phyloP scores from a whole-genome alignment of 2,888 invertebrate genomes.

The Ferdinandea cuprea region DNA sequence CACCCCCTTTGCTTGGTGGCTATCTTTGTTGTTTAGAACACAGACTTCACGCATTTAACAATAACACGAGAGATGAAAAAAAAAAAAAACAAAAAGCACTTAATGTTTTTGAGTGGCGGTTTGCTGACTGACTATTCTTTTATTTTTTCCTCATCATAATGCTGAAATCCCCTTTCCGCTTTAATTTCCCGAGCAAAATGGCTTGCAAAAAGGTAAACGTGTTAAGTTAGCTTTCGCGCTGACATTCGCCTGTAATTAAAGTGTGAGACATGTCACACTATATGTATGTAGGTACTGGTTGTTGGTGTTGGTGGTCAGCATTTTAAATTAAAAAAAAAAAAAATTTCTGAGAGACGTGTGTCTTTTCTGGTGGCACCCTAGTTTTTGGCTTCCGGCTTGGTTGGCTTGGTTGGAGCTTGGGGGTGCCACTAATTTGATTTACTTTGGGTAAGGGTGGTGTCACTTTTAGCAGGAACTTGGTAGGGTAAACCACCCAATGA shows the following conservation, averaged over 20 bases:
- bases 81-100: slow-evolving; percentile 12
- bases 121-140: slow-evolving; percentile 32
- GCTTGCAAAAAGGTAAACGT: slow-evolving; percentile 34
- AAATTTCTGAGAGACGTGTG: no score
- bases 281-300: not conserved
- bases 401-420: no score
- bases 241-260: slow-evolving; percentile 21
- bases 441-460: no score
- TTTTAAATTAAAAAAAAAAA: slow-evolving; percentile 46
- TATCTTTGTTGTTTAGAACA: slow-evolving; percentile 51
- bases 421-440: no score
- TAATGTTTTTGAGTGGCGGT: slow-evolving; percentile 39
- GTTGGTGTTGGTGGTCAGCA: no score
- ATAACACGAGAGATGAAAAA: slow-evolving; percentile 18
- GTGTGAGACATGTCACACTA: not conserved
- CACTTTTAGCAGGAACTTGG: no score
- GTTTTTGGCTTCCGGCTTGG: no score
- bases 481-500: no score
- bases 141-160: slow-evolving; percentile 2
- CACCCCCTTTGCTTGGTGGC: slow-evolving; percentile 43
- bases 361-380: no score
- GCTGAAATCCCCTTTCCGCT: slow-evolving; percentile 46
- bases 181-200: slow-evolving; percentile 48
- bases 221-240: slow-evolving; percentile 24
- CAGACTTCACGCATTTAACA: slow-evolving; percentile 40